Evolutionary conservation across 1,140 invertebrate species (phyloP), one percentile per base, ranked within the genome.

Genomic region (Reticulitermes speratus): DNA sequence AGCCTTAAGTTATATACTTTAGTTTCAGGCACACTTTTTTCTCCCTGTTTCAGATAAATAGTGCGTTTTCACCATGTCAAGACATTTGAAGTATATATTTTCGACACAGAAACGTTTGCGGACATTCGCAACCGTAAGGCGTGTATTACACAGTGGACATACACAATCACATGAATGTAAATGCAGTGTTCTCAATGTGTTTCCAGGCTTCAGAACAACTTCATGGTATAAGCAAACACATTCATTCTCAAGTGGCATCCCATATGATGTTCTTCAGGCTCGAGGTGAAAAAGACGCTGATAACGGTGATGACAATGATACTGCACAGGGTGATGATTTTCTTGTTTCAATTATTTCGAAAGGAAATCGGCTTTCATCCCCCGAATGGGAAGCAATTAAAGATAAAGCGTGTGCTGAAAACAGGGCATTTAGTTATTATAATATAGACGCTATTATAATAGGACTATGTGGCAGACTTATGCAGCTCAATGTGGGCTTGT

Each of bases 361-460:
- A 83, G 85, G 82, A 30, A 45, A 86, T 38, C 85, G 38, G 44
- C 75, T 86, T 12, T 86, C 87, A n/a, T 48, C 84, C 12, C 19
- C 85, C 23, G 87, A 90, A 52, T 91, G 90, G 90, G 52, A 88
- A 85, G 75, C 86, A 45, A 83, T 90, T 32, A 87, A 88, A 84
- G 44, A 88, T 21, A 82, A 88, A 82, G 86, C 89, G 85, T 82
- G 88, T 21, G 82, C 86, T 59, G 65, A 83, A 44, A 87, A 89
- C 52, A 89, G 87, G 86, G 87, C 88, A 85, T 89, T 93, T 9
- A 93, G 90, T 59, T 85, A 89, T 38, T 89, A 89, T 19, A 94
- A 92, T 89, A 89, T 95, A 81, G 94, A 95, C 91, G 91, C 92
- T 75, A 87, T 92, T 14, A 91, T 95, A 30, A 88, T 95, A 75